These are phyloP conservation scores for Callipepla californica DNA, from an alignment of 2,113 vertebrate species.

Conservation along the genomic window DNA sequence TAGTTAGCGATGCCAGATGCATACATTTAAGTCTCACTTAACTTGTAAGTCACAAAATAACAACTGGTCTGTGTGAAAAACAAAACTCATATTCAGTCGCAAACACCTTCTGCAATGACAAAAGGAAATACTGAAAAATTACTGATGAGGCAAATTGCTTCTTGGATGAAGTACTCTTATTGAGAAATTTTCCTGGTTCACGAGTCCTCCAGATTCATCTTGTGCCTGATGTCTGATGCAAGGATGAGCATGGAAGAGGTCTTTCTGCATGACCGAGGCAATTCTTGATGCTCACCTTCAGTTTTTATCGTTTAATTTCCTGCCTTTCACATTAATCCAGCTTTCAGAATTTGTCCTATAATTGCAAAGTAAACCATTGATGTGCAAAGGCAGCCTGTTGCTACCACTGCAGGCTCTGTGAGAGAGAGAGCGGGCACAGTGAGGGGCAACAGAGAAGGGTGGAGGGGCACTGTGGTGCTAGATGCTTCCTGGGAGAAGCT, in stretches of 20 bases:
- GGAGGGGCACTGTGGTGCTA: background rate
- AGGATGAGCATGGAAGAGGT: background rate
- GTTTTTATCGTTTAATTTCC: constrained; percentile 36
- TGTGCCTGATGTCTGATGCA: constrained; percentile 2
- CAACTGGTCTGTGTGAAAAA: background rate
- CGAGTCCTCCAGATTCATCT: constrained; percentile 19
- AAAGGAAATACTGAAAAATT: constrained; percentile 26
- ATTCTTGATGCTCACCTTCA: constrained; percentile 32
- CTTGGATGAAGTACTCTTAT: constrained; percentile 5
- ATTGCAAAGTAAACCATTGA: background rate
- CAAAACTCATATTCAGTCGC: background rate
- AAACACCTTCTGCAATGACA: background rate
- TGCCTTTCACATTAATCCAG: constrained; percentile 24
- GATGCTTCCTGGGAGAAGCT: constrained; percentile 17
- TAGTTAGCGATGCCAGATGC: background rate
- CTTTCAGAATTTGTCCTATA: constrained; percentile 9
- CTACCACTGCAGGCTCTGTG: background rate
- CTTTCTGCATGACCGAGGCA: background rate
- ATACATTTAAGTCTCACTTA: background rate
- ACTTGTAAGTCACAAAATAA: background rate
- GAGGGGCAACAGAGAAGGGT: background rate
- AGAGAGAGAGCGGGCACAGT: background rate
- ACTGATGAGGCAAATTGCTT: constrained; percentile 40
- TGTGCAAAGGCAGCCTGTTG: background rate
- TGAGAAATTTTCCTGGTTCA: background rate